Evolutionary conservation across 2,113 vertebrate species (phyloP).

Genomic region (Canis aureus): DNA sequence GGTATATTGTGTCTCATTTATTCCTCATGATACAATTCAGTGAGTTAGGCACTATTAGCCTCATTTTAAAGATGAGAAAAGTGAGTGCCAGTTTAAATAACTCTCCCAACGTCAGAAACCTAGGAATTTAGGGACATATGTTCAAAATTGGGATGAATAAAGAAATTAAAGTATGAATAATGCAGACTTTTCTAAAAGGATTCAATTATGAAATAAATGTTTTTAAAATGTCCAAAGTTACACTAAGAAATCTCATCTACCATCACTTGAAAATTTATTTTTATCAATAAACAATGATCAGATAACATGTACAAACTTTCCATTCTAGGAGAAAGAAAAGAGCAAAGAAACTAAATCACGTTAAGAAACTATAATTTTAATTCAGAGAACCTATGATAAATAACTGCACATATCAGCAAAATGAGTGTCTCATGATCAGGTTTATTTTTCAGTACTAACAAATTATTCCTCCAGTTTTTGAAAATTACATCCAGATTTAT

Average conservation of each 20-base stretch:
- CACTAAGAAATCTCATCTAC: not conserved
- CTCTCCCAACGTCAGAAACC: not conserved
- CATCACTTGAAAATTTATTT: not conserved
- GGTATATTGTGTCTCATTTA: not conserved
- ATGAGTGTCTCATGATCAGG: not conserved
- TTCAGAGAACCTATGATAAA: not conserved
- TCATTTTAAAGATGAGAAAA: constrained; percentile 9
- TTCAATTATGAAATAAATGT: not conserved
- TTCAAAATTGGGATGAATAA: not conserved
- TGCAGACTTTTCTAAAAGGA: not conserved
- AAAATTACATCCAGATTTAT: constrained; percentile 37
- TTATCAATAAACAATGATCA: not conserved
- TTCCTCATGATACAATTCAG: not conserved
- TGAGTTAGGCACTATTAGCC: not conserved
- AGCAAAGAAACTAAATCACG: not conserved
- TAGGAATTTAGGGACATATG: not conserved
- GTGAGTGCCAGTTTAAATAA: not conserved
- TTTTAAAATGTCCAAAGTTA: constrained; percentile 1
- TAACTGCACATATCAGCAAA: not conserved
- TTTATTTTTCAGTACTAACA: constrained; percentile 5
- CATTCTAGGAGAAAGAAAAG: not conserved
- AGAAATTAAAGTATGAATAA: not conserved
- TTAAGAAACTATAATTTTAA: not conserved
- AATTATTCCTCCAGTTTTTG: not conserved
- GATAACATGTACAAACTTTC: not conserved